Evolutionary conservation across 2,113 vertebrate species (phyloP).

Genomic region (Eulemur rufifrons): DNA sequence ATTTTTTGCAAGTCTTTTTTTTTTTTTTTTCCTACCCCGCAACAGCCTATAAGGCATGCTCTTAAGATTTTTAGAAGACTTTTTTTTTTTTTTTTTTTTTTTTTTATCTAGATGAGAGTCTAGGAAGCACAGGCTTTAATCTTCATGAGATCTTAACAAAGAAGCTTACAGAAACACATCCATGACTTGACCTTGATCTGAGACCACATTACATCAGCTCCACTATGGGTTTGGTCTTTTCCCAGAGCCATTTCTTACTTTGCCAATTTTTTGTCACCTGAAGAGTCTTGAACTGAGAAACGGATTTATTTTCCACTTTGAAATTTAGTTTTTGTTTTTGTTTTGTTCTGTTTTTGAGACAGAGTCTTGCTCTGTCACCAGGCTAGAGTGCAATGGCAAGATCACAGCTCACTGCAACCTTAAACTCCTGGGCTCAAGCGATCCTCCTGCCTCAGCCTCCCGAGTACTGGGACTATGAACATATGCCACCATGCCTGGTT

Average conservation of each 20-base stretch:
- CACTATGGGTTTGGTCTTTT: constrained; percentile 37
- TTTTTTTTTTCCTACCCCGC: background rate
- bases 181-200: constrained; percentile 41
- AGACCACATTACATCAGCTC: background rate
- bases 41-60: background rate
- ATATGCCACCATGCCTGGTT: no score
- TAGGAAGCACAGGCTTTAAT: background rate
- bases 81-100: background rate
- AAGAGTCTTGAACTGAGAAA: constrained; percentile 41
- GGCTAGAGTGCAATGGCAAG: no score
- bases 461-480: no score
- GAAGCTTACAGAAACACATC: background rate
- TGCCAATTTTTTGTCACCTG: constrained; percentile 47
- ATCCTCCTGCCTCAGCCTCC: no score
- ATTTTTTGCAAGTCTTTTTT: background rate
- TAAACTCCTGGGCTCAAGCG: no score
- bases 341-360: no score
- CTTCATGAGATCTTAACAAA: constrained; percentile 26
- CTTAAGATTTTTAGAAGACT: background rate
- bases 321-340: constrained; percentile 1
- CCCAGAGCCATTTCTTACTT: constrained; percentile 17
- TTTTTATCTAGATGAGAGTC: background rate
- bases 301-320: constrained; percentile 48
- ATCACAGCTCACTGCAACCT: no score
- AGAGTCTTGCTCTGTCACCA: no score